A percentile compares a stretch with the other conserved stretches of the same genome.
phyloP scores from a whole-genome alignment of 2,888 invertebrate species.

The Labia minor region DNA sequence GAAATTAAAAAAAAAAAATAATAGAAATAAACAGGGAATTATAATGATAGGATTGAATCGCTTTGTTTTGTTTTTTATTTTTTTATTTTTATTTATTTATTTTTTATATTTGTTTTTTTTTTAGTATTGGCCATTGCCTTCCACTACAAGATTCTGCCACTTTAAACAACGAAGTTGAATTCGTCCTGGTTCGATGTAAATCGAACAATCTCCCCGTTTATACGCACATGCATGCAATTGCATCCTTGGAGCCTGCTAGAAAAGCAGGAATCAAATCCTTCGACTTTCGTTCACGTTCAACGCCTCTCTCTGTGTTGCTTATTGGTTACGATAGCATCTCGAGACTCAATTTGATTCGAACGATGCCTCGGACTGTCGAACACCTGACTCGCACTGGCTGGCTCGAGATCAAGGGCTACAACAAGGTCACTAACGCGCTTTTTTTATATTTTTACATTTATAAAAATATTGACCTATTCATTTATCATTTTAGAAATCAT shows the following conservation, averaged over 20 bases:
- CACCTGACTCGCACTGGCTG: constrained; percentile 58
- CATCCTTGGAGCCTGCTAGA: background rate
- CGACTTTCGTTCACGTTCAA: background rate
- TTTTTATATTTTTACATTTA: too few species aligned
- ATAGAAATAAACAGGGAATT: too few species aligned
- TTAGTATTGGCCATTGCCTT: constrained; percentile 40
- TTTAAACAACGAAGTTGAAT: constrained; percentile 37
- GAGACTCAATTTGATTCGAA: constrained; percentile 59
- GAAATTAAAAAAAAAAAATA: too few species aligned
- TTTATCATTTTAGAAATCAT: too few species aligned
- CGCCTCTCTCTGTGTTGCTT: constrained; percentile 55
- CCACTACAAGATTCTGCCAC: constrained; percentile 36
- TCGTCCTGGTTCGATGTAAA: constrained; percentile 42
- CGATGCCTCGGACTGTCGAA: constrained; percentile 59
- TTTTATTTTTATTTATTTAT: too few species aligned
- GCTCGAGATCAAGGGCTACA: constrained; percentile 62
- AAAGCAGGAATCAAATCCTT: background rate
- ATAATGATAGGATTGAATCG: too few species aligned
- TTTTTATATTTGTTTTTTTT: constrained; percentile 28
- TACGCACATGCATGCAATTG: constrained; percentile 46
- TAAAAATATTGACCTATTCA: too few species aligned
- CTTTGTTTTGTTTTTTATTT: too few species aligned
- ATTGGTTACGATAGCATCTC: constrained; percentile 81
- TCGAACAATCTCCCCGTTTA: constrained; percentile 33
- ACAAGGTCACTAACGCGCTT: constrained; percentile 42